Evolutionary conservation across 2,888 invertebrate species (phyloP), one percentile per base, ranked within the genome.

Genomic region (Lissonota sp.): DNA sequence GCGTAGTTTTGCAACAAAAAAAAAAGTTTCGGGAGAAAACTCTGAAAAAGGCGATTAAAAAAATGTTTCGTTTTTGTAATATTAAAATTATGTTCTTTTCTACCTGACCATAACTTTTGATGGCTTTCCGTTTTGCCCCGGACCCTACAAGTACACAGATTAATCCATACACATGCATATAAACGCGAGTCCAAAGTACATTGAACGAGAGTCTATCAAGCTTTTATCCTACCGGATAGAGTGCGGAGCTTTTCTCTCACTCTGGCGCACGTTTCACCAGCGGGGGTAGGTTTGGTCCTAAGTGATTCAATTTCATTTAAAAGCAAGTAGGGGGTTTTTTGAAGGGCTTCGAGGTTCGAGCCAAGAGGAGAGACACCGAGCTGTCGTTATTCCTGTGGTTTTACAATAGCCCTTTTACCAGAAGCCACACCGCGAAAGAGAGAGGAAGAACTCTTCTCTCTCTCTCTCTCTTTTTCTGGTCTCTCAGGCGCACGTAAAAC

Each of bases 241-340:
- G 67, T 79, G 39, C 26, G 1, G 26, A 26, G 60, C 53, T 75
- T 71, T 76, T 40, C 39, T 16, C 70, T 49, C 58, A 14, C 49
- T 72, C 73, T 14, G 55, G 55, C 49, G 3, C 44, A 40, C 66
- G n/a, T 57, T 57, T 40, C 40, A 12, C 16, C n/a, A 49, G 14
- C 40, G 16, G 58, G 49, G 14, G n/a, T 26, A 49, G 10, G 16
- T 60, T 42, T 26, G 42, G 42, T 46, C 58, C 73, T 39, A 70
- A 83, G 83, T 83, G 83, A 83, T 83, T 83, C 81, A 83, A 83
- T 81, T 81, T 78, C 83, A 83, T 80, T 83, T 71, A 82, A 81
- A 83, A 75, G 81, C 78, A 62, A 26, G 76, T 57, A 44, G 63
- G 70, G 79, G 26, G 26, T 26, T 26, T 26, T 79, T 83, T 49